Evolutionary conservation across 2,888 invertebrate species (phyloP).

Genomic region (Cloeon dipterum): DNA sequence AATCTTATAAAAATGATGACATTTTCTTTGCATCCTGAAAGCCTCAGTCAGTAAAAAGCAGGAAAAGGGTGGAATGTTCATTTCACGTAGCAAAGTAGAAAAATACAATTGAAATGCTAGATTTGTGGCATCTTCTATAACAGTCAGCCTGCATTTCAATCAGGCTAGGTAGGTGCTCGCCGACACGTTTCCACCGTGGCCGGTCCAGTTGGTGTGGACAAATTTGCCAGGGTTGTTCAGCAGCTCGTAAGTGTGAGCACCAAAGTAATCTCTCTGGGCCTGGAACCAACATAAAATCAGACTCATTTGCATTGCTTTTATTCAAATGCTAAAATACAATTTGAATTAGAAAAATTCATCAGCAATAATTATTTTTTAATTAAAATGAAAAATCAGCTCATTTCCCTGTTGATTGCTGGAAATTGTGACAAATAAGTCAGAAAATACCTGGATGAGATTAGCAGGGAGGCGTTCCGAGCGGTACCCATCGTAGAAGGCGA

Average conservation of each 20-base stretch:
- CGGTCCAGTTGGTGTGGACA: constrained; percentile 98
- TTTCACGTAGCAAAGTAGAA: no score
- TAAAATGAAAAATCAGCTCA: not conserved
- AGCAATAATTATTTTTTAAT: not conserved
- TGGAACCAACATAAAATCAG: no score
- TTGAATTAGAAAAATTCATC: not conserved
- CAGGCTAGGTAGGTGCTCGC: constrained; percentile 78
- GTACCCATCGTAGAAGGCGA: constrained; percentile 96
- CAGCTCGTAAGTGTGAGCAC: constrained; percentile 95
- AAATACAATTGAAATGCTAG: no score
- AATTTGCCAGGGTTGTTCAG: constrained; percentile 64
- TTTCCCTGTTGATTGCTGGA: no score
- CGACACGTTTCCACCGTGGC: constrained; percentile 87
- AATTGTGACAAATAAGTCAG: not conserved
- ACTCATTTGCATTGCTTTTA: not conserved
- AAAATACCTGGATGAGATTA: constrained; percentile 63
- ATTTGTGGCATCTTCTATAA: no score
- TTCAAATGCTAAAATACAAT: not conserved
- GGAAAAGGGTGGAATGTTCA: no score
- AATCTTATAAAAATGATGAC: no score
- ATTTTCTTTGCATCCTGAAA: no score
- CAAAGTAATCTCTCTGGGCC: constrained; percentile 96
- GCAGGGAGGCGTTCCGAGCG: constrained; percentile 70
- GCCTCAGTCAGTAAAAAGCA: no score
- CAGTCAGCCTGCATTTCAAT: constrained; percentile 12